Conservation (phyloP, 2,113 vertebrate species). For the Geococcyx californianus region DNA sequence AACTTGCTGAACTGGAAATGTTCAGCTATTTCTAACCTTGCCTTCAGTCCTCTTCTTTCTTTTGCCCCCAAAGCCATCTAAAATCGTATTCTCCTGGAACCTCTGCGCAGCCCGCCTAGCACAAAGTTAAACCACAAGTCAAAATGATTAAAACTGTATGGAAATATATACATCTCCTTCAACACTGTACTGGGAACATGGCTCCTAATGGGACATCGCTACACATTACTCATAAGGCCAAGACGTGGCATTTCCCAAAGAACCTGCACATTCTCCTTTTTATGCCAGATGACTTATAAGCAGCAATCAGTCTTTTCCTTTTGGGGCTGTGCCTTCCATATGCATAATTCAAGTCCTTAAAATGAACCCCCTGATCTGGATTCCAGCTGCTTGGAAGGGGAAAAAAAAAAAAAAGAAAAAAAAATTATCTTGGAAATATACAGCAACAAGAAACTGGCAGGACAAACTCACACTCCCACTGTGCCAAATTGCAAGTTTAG, state of each 20-base stretch:
- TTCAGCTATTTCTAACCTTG: constrained; percentile 68
- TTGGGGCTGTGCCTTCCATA: not conserved
- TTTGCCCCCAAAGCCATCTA: constrained; percentile 34
- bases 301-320: not conserved
- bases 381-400: not conserved
- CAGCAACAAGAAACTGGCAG: constrained; percentile 62
- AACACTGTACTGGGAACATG: not conserved
- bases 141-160: constrained; percentile 33
- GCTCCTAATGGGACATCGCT: constrained; percentile 8
- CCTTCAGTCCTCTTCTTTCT: constrained; percentile 24
- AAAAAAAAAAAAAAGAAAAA: not conserved
- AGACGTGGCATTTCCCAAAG: constrained; percentile 34
- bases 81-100: not conserved
- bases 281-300: not conserved
- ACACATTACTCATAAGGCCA: constrained; percentile 39
- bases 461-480: constrained; percentile 62
- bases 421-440: constrained; percentile 39
- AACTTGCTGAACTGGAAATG: constrained; percentile 58
- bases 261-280: not conserved
- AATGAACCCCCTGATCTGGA: constrained; percentile 2
- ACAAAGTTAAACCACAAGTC: not conserved
- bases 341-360: not conserved
- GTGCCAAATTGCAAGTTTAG: constrained; percentile 68
- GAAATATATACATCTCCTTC: constrained; percentile 43
- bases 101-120: not conserved